Conservation (phyloP, 1,140 invertebrate species). For the Venustaconcha ellipsiformis region DNA sequence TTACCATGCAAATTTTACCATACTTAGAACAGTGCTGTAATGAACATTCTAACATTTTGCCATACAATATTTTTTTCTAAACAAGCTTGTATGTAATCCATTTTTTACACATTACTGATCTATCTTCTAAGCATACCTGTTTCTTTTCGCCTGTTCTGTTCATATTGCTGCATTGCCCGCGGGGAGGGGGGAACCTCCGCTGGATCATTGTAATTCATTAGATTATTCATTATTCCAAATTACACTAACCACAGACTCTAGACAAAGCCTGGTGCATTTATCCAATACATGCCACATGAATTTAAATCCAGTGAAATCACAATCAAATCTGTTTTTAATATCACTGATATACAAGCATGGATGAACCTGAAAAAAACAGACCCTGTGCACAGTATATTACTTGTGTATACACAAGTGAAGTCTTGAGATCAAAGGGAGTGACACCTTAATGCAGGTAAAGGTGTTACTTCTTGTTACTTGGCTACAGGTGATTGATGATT, state of each 20-base stretch:
- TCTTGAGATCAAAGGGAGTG: too few species aligned
- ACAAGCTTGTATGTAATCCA: background rate
- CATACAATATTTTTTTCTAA: too few species aligned
- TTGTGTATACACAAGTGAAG: too few species aligned
- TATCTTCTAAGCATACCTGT: conserved; percentile 42
- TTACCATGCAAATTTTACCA: background rate
- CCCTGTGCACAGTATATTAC: background rate
- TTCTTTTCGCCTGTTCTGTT: conserved; percentile 56
- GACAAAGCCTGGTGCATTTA: too few species aligned
- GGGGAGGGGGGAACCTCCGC: conserved; percentile 44
- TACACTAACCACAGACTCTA: background rate
- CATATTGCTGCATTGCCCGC: conserved; percentile 56
- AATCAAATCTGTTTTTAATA: background rate
- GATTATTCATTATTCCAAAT: conserved; percentile 16
- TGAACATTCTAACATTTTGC: too few species aligned
- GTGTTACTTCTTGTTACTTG: too few species aligned
- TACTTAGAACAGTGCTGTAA: too few species aligned
- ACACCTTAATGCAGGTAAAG: too few species aligned
- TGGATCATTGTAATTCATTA: conserved; percentile 31
- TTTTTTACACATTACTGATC: background rate
- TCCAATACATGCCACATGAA: background rate
- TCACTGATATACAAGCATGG: background rate
- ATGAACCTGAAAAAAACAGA: conserved; percentile 4
- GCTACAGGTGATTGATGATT: too few species aligned
- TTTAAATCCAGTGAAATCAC: conserved; percentile 1